Evolutionary conservation across 2,888 invertebrate genomes (phyloP), one percentile per base, ranked within the genome.

Genomic region (Heliconius charithonia): DNA sequence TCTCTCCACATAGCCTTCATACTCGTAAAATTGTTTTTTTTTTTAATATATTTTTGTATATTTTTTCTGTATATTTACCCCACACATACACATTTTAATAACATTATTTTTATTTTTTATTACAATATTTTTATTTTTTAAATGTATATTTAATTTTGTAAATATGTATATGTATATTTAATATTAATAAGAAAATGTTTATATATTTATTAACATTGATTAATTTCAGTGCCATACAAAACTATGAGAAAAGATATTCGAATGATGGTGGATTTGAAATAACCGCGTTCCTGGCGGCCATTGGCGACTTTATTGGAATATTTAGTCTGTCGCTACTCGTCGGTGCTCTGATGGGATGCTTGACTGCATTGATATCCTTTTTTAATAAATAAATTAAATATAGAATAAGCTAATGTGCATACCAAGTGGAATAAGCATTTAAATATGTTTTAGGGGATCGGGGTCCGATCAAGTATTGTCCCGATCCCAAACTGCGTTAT

Each of bases 351-450:
- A 98, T 99, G 96, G 99, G 99, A 32, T 98, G 98, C 89, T 95
- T 98, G 81, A 99, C 99, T 76, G 99, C 99, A 92, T 95, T 99
- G 92, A 97, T 98, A 97, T 97, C 97, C 97, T 97, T 97, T 51
- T 97, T 95, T 80, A 89, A 86, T 84, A 82, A 63, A 41, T 41
- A 45, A 41, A 67, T 37, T 37, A 7, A 7, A 69, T 69, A 41
- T n/a, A 37, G 12, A 41, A 69, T n/a, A 63, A 63, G 0, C 67
- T 67, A 37, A 22, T 37, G n/a, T 37, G 4, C 2, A n/a, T 37
- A 69, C 3, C 6, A 37, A 37, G n/a, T n/a, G n/a, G 13, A 69
- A 69, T 69, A n/a, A 69, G 25, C 59, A n/a, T 56, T 59, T 3
- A 22, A 59, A 25, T 12, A 3, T 25, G n/a, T 59, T n/a, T 59